A percentile compares a stretch with the other conserved stretches of the same genome.
Conservation (phyloP, 2,888 invertebrate species). For the Atethmia centrago region DNA sequence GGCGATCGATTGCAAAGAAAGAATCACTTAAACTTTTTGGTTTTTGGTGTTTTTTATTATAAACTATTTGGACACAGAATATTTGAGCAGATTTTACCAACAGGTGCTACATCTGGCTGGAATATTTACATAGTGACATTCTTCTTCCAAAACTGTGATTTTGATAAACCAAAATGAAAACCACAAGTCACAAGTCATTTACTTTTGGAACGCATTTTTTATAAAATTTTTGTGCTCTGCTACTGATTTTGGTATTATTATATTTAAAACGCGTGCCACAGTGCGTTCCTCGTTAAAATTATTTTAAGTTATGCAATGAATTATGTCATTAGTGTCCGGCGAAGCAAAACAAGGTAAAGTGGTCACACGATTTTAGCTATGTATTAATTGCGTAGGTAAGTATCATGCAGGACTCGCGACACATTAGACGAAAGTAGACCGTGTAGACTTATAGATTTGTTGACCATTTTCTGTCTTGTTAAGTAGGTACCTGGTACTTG, state of each 20-base stretch:
- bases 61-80: constrained; percentile 31
- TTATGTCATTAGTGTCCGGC: constrained; percentile 69
- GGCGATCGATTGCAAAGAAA: constrained; percentile 40
- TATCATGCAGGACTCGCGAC: neutral
- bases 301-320: constrained; percentile 57
- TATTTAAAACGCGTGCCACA: constrained; percentile 22
- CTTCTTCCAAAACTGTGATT: constrained; percentile 51
- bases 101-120: constrained; percentile 54
- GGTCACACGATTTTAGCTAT: neutral
- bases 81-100: constrained; percentile 7
- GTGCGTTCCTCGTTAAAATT: constrained; percentile 32
- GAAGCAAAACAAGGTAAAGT: constrained; percentile 66
- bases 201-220: constrained; percentile 60
- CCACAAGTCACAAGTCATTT: constrained; percentile 43
- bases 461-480: neutral
- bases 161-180: constrained; percentile 48
- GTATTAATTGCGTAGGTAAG: neutral
- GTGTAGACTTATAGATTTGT: neutral
- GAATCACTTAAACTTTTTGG: constrained; percentile 48
- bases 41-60: constrained; percentile 1
- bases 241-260: constrained; percentile 18
- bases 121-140: constrained; percentile 24
- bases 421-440: neutral
- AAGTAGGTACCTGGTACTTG: neutral
- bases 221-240: constrained; percentile 56